A percentile compares a stretch with the other conserved stretches of the same genome.
These are phyloP conservation scores for Poecilia picta DNA, from an alignment of 2,797 vertebrate species.

Conservation along the genomic window DNA sequence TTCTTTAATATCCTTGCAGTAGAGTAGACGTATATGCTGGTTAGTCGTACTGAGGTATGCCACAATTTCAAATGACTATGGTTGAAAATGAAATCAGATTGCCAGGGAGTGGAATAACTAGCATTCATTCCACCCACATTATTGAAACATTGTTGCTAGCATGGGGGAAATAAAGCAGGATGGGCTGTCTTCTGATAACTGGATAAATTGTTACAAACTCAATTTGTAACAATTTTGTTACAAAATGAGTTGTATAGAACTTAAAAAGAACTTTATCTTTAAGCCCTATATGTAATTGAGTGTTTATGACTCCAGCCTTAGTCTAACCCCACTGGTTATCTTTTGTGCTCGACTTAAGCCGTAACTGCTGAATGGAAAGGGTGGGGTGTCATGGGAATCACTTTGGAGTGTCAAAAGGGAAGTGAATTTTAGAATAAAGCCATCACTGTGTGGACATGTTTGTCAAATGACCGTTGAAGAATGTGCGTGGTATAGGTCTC, in stretches of 20 bases:
- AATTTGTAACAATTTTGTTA: neutral
- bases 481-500: slow-evolving; percentile 62
- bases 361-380: neutral
- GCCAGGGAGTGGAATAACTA: neutral
- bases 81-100: neutral
- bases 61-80: neutral
- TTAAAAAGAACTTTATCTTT: neutral
- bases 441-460: slow-evolving; percentile 1
- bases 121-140: neutral
- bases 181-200: neutral
- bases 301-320: neutral
- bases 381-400: neutral
- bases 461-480: slow-evolving; percentile 45
- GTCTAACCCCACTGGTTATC: neutral
- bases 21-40: neutral
- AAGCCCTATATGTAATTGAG: neutral
- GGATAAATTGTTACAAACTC: too few species aligned
- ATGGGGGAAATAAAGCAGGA: neutral
- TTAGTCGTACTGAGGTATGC: neutral
- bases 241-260: neutral
- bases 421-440: neutral
- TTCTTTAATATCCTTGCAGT: neutral
- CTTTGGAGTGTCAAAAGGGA: neutral
- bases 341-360: neutral
- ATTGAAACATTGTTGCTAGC: neutral